Evolutionary conservation across 2,113 vertebrate species (phyloP).

Genomic region (Mus spicilegus): DNA sequence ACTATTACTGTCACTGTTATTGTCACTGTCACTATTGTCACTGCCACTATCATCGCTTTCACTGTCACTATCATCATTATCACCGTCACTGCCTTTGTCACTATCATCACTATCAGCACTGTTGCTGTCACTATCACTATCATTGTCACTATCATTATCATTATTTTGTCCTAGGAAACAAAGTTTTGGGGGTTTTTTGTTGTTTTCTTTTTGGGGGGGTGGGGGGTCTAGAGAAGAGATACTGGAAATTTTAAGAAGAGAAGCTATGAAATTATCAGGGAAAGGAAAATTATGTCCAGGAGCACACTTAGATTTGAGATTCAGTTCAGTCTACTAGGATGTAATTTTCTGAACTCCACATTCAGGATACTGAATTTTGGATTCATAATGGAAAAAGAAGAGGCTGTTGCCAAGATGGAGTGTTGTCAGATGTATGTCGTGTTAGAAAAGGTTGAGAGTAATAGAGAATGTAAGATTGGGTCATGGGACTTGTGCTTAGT

Average conservation of each 20-base stretch:
- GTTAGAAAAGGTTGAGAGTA: not conserved
- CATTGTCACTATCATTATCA: not conserved
- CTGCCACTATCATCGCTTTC: too few relatives aligned
- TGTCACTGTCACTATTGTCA: too few relatives aligned
- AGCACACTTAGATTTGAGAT: constrained; percentile 41
- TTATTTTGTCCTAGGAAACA: constrained; percentile 9
- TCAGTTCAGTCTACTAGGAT: not conserved
- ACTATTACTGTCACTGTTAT: not conserved
- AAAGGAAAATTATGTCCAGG: not conserved
- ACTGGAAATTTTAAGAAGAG: constrained; percentile 19
- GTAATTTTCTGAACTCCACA: constrained; percentile 28
- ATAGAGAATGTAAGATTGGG: not conserved
- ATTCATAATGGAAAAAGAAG: not conserved
- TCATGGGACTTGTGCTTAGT: constrained; percentile 5
- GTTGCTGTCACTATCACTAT: too few relatives aligned
- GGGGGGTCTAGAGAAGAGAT: not conserved
- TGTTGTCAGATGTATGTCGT: constrained; percentile 18
- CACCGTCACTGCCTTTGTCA: too few relatives aligned
- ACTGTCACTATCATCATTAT: too few relatives aligned
- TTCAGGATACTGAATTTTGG: not conserved
- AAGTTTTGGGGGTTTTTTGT: not conserved
- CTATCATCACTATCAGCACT: too few relatives aligned
- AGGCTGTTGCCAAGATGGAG: not conserved
- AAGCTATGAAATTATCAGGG: constrained; percentile 8
- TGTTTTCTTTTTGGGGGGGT: too few relatives aligned